Conservation (phyloP, 2,888 invertebrate species). For the Spatulosminthurus flaviceps region DNA sequence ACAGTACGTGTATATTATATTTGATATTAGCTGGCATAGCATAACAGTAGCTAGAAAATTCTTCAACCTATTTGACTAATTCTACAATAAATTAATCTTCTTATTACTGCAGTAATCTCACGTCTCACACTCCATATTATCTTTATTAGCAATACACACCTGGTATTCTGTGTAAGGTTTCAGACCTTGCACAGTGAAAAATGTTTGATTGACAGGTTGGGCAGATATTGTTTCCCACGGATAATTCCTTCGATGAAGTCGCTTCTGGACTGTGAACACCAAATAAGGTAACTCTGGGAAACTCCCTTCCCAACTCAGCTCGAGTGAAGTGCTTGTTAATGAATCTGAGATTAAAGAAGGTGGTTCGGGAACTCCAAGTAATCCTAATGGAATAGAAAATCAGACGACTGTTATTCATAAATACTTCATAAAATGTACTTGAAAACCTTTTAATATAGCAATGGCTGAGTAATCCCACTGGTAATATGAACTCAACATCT, state of each 20-base stretch:
- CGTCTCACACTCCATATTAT: conserved; percentile 28
- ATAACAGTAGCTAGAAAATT: no score
- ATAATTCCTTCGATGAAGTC: conserved; percentile 54
- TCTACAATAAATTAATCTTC: no score
- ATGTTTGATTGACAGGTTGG: conserved; percentile 69
- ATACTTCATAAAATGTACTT: background rate
- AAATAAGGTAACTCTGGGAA: conserved; percentile 58
- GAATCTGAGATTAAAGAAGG: conserved; percentile 61
- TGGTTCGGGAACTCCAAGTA: conserved; percentile 59
- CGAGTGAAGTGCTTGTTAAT: conserved; percentile 60
- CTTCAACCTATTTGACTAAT: no score
- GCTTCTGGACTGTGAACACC: conserved; percentile 58
- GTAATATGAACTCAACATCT: no score
- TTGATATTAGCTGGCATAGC: no score
- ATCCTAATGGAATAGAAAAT: conserved; percentile 48
- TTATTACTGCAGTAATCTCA: no score
- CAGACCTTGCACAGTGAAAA: conserved; percentile 75
- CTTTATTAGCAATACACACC: conserved; percentile 68
- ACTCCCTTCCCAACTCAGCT: conserved; percentile 62
- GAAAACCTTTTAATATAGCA: no score
- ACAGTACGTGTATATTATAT: no score
- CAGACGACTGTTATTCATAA: conserved; percentile 38
- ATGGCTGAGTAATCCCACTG: no score
- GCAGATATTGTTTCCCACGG: conserved; percentile 59
- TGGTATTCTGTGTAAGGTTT: conserved; percentile 89